Evolutionary conservation across 2,888 invertebrate species (phyloP).

Genomic region (Rutpela maculata): DNA sequence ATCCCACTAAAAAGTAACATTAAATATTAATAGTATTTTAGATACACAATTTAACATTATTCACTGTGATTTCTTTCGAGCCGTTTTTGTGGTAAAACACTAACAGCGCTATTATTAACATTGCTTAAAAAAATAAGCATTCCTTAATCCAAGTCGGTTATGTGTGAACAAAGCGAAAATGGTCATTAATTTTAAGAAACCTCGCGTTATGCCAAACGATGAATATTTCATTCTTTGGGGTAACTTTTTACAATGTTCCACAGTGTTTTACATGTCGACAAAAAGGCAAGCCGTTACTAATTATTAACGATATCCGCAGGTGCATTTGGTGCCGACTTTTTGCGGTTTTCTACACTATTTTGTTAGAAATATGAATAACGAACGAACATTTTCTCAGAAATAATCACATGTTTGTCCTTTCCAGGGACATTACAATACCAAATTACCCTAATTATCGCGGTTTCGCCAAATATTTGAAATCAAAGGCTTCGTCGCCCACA

Average conservation of each 20-base stretch:
- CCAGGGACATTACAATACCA: slow-evolving; percentile 43
- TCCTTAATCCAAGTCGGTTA: background rate
- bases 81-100: background rate
- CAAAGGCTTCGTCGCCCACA: background rate
- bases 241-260: slow-evolving; percentile 37
- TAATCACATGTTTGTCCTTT: slow-evolving; percentile 45
- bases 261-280: slow-evolving; percentile 45
- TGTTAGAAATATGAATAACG: slow-evolving; percentile 49
- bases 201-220: slow-evolving; percentile 9
- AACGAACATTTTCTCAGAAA: slow-evolving; percentile 47
- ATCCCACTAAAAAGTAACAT: slow-evolving; percentile 28
- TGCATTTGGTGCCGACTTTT: slow-evolving; percentile 58
- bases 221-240: slow-evolving; percentile 41
- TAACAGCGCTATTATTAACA: slow-evolving; percentile 4
- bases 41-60: slow-evolving; percentile 24
- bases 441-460: slow-evolving; percentile 41
- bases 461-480: slow-evolving; percentile 27
- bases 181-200: background rate
- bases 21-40: slow-evolving; percentile 25
- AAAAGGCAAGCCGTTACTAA: slow-evolving; percentile 56
- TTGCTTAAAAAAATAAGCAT: background rate
- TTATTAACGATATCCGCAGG: slow-evolving; percentile 59
- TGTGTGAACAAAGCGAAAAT: background rate
- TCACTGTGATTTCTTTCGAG: slow-evolving; percentile 14
- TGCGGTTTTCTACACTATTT: slow-evolving; percentile 60